Conservation (phyloP, 2,888 invertebrate species). For the Ophioninae sp. region DNA sequence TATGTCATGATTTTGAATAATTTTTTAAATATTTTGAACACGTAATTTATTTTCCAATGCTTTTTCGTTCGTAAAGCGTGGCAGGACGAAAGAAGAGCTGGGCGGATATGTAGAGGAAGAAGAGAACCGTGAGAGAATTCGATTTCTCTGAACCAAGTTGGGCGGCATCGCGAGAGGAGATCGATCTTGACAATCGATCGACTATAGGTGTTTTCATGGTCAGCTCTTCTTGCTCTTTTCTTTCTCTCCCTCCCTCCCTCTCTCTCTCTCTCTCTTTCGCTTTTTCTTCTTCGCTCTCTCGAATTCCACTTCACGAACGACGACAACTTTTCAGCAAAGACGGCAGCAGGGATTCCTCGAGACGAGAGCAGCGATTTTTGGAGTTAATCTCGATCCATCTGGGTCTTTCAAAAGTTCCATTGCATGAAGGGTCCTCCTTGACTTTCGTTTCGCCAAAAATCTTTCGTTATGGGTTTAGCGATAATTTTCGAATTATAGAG, state of each 20-base stretch:
- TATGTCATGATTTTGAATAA: not conserved
- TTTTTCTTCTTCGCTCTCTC: not conserved
- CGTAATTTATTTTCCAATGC: conserved; percentile 10
- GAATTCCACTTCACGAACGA: conserved; percentile 18
- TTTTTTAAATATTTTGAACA: conserved; percentile 11
- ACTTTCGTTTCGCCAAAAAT: not conserved
- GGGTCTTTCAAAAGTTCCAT: not conserved
- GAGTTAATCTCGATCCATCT: conserved; percentile 20
- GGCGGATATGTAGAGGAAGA: conserved; percentile 31
- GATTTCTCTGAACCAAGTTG: conserved; percentile 46
- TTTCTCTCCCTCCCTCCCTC: not conserved
- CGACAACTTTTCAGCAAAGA: conserved; percentile 41
- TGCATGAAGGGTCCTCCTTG: not conserved
- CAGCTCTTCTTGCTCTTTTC: conserved; percentile 35
- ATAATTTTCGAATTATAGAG: not conserved
- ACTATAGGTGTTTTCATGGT: conserved; percentile 58
- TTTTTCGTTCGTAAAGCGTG: not conserved
- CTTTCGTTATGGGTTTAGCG: not conserved
- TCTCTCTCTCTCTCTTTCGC: too few relatives aligned
- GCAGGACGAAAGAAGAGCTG: not conserved
- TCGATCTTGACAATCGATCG: conserved; percentile 64
- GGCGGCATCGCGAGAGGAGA: conserved; percentile 42
- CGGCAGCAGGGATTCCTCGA: conserved; percentile 13
- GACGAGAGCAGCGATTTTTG: not conserved
- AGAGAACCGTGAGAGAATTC: conserved; percentile 63